These are phyloP conservation scores for Stenopsyche tienmushanensis DNA, from an alignment of 1,140 invertebrate species.

Conservation along the genomic window DNA sequence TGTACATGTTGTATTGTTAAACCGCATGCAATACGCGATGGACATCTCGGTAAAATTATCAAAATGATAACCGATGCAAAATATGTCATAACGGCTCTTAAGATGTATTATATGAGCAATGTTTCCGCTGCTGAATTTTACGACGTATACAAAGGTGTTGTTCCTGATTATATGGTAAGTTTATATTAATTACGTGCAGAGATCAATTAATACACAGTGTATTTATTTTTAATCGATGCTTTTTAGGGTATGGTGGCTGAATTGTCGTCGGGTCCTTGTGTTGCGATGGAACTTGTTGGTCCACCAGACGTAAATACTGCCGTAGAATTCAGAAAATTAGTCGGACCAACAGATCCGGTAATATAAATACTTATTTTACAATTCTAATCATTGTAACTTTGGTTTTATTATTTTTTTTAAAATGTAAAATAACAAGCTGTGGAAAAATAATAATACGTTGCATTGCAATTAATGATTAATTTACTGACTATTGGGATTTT, in stretches of 20 bases:
- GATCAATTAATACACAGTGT: too few species aligned
- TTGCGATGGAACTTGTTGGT: constrained; percentile 81
- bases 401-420: constrained; percentile 2
- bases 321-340: constrained; percentile 78
- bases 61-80: constrained; percentile 70
- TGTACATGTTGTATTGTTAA: constrained; percentile 88
- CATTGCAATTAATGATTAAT: not conserved
- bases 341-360: constrained; percentile 86
- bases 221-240: not conserved
- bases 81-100: constrained; percentile 76
- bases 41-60: constrained; percentile 70
- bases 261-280: constrained; percentile 77
- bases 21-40: constrained; percentile 83
- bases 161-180: constrained; percentile 76
- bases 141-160: constrained; percentile 91
- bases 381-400: not conserved
- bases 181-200: constrained; percentile 20
- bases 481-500: constrained; percentile 24
- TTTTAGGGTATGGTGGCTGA: constrained; percentile 77
- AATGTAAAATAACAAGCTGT: constrained; percentile 2
- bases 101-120: constrained; percentile 76
- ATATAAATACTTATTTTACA: constrained; percentile 1
- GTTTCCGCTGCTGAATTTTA: constrained; percentile 87
- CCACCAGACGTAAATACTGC: constrained; percentile 62
- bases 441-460: not conserved